A percentile compares a stretch with the other conserved stretches of the same genome.
phyloP scores from a whole-genome alignment of 2,888 invertebrate species.

The Mamestra brassicae region DNA sequence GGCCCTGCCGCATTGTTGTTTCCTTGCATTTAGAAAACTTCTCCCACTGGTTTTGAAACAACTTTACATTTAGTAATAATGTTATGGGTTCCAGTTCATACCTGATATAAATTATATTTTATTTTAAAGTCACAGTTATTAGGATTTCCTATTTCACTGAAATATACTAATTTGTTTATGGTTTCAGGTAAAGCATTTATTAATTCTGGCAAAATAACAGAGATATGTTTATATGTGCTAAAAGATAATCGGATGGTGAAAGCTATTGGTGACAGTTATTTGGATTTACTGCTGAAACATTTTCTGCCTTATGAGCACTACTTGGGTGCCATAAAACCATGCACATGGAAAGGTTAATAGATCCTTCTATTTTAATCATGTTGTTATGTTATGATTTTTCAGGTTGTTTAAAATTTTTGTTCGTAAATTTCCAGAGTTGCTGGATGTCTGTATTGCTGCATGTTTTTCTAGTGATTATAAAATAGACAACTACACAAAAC shows the following conservation, averaged over 20 bases:
- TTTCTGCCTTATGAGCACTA: conserved; percentile 89
- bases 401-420: not conserved
- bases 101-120: not conserved
- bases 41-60: no score
- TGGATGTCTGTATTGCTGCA: conserved; percentile 78
- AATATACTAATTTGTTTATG: conserved; percentile 9
- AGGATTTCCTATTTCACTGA: not conserved
- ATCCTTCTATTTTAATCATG: not conserved
- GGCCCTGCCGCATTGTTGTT: no score
- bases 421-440: conserved; percentile 75
- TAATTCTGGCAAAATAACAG: conserved; percentile 81
- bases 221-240: conserved; percentile 81
- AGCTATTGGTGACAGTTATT: conserved; percentile 89
- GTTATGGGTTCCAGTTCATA: not conserved
- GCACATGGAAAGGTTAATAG: conserved; percentile 90
- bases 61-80: no score
- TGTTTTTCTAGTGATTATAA: conserved; percentile 76
- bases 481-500: conserved; percentile 82
- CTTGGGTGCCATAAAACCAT: conserved; percentile 85
- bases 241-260: conserved; percentile 77
- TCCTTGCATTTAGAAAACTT: no score
- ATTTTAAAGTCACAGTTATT: no score
- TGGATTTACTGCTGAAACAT: conserved; percentile 89
- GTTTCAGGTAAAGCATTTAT: conserved; percentile 82
- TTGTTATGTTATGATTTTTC: not conserved